Evolutionary conservation across 2,113 vertebrate genomes (phyloP).

Genomic region (Rostratula benghalensis): DNA sequence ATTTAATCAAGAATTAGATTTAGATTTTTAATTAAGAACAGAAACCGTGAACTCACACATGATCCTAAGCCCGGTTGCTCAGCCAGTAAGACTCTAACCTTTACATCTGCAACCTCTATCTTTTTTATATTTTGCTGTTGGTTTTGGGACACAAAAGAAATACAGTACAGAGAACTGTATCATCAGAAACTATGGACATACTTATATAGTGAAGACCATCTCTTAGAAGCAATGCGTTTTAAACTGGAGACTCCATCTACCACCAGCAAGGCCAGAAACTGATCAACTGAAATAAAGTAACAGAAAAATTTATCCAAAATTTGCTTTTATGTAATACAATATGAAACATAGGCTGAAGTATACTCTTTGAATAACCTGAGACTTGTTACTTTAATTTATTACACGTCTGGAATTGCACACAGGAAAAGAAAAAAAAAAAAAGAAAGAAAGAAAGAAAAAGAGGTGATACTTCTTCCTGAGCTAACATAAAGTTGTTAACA

Average conservation of each 20-base stretch:
- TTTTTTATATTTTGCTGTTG: neutral
- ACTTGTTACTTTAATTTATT: neutral
- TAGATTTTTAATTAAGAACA: neutral
- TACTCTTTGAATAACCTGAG: neutral
- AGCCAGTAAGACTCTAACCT: neutral
- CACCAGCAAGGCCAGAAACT: neutral
- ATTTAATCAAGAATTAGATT: neutral
- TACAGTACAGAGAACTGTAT: neutral
- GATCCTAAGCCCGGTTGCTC: neutral
- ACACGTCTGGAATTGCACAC: neutral
- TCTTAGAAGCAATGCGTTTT: neutral
- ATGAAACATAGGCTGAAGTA: neutral
- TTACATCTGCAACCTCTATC: neutral
- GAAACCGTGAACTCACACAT: neutral
- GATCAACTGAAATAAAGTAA: neutral
- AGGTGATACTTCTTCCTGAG: neutral
- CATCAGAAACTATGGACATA: neutral
- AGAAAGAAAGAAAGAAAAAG: too few species aligned
- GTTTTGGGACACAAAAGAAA: neutral
- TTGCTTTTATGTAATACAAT: neutral
- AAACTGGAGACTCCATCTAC: neutral
- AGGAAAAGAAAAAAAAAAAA: neutral
- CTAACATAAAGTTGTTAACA: slow-evolving; percentile 9
- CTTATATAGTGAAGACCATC: neutral
- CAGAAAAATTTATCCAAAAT: neutral